phyloP scores from a whole-genome alignment of 2,888 invertebrate species.

The Ochropleura leucogaster region DNA sequence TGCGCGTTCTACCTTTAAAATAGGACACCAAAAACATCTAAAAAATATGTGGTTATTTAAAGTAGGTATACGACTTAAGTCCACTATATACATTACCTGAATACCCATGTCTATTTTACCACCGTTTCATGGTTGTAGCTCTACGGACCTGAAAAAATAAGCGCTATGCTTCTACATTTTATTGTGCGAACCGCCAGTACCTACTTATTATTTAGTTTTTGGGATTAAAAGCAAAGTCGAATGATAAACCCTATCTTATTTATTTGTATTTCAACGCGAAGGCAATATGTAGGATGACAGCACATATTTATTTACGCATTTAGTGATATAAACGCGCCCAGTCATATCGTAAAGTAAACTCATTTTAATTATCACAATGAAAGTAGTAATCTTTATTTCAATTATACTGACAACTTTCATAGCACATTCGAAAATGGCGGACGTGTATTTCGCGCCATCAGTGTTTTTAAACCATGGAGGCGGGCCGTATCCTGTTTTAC shows the following conservation, averaged over 20 bases:
- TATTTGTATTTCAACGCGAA: background rate
- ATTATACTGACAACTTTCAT: background rate
- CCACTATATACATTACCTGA: too few species aligned
- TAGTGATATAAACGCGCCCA: constrained; percentile 4
- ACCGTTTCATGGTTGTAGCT: too few species aligned
- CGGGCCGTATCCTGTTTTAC: constrained; percentile 73
- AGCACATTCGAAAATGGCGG: constrained; percentile 35
- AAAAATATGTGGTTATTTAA: too few species aligned
- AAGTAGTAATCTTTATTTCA: constrained; percentile 12
- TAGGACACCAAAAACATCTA: too few species aligned
- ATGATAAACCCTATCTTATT: background rate
- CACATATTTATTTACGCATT: constrained; percentile 19
- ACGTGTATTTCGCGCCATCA: constrained; percentile 71
- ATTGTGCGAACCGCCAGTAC: too few species aligned
- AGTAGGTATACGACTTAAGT: too few species aligned
- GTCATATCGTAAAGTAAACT: background rate
- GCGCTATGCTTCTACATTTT: too few species aligned
- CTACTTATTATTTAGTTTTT: background rate
- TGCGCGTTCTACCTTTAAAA: too few species aligned
- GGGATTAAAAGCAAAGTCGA: background rate
- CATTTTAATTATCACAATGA: constrained; percentile 31
- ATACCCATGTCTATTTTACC: too few species aligned
- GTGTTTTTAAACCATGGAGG: constrained; percentile 78
- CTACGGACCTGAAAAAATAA: too few species aligned
- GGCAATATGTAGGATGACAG: constrained; percentile 15